Conservation (phyloP, 1,140 invertebrate genomes). For the Drosophila ogumai region DNA sequence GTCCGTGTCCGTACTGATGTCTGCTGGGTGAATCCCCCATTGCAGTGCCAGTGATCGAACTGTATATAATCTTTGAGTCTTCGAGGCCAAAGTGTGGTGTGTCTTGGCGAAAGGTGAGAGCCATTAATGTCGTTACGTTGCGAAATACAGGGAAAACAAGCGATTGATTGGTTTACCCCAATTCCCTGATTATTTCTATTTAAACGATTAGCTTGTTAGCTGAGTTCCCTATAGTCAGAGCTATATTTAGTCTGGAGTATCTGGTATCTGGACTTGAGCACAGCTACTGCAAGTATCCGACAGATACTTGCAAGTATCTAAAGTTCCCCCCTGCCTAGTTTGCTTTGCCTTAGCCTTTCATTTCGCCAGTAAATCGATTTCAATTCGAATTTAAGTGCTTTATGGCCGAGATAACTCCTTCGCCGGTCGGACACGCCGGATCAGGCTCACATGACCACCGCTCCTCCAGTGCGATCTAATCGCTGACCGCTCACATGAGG, state of each 20-base stretch:
- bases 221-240: not conserved
- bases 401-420: constrained; percentile 10
- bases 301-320: not conserved
- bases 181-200: not conserved
- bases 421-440: not conserved
- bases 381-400: not conserved
- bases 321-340: not conserved
- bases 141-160: constrained; percentile 11
- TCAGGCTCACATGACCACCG: constrained; percentile 26
- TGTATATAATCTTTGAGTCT: constrained; percentile 30
- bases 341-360: not conserved
- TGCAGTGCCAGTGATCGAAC: constrained; percentile 29
- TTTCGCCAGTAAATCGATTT: not conserved
- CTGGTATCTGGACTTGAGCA: not conserved
- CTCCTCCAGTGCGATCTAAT: not conserved
- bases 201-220: not conserved
- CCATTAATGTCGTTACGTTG: constrained; percentile 1
- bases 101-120: not conserved
- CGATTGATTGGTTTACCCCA: not conserved
- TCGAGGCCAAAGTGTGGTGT: not conserved
- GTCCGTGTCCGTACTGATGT: not conserved
- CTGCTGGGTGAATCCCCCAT: constrained; percentile 32
- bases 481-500: constrained; percentile 23
- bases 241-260: not conserved
- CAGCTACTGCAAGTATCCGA: too few species aligned